A percentile compares a stretch with the other conserved stretches of the same genome.
Conservation (phyloP, 1,140 invertebrate genomes). For the Brachionus angularis region DNA sequence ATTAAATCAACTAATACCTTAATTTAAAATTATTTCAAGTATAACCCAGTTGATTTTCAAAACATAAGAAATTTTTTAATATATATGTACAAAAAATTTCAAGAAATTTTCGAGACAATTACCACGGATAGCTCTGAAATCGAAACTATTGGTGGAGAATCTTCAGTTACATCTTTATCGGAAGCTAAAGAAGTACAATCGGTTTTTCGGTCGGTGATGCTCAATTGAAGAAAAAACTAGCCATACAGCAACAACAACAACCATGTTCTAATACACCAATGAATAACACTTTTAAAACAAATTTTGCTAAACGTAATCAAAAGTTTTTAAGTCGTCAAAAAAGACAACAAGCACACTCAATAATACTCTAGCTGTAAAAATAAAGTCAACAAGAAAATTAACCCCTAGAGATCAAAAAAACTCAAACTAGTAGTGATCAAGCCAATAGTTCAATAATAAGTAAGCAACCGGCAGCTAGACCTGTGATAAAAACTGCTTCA, state of each 20-base stretch:
- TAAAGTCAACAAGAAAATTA: background rate
- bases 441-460: no score
- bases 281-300: background rate
- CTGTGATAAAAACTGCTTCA: no score
- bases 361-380: no score
- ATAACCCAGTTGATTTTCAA: slow-evolving; percentile 11
- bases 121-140: background rate
- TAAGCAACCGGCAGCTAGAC: background rate
- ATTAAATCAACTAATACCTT: slow-evolving; percentile 45
- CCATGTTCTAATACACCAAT: background rate
- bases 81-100: no score
- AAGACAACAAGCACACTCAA: background rate
- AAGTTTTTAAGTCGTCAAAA: slow-evolving; percentile 15
- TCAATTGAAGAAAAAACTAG: slow-evolving; percentile 61
- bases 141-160: background rate
- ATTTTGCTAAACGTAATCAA: background rate
- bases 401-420: background rate
- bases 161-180: no score
- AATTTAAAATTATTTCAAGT: slow-evolving; percentile 58
- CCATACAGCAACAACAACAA: slow-evolving; percentile 58
- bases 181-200: no score
- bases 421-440: background rate
- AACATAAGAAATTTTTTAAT: background rate
- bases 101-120: no score
- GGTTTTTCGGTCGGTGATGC: slow-evolving; percentile 72